A percentile compares a stretch with the other conserved stretches of the same genome.
Evolutionary conservation across 2,113 vertebrate species (phyloP).

Genomic region (Python bivittatus): DNA sequence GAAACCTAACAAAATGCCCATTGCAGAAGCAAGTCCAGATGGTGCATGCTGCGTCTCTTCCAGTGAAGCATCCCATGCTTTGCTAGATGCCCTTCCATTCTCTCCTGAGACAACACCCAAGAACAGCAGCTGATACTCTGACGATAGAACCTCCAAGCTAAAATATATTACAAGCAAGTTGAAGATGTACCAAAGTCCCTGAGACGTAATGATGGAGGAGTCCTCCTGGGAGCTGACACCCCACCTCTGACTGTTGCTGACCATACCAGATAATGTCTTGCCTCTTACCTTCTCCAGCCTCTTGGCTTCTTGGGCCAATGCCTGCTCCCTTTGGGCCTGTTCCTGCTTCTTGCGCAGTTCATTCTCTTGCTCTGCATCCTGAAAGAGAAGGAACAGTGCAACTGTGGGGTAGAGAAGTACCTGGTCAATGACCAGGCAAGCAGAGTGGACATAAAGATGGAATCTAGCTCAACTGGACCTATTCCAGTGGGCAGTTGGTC

Average conservation of each 20-base stretch:
- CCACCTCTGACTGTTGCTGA: background rate
- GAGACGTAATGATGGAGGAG: too few relatives aligned
- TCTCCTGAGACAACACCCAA: background rate
- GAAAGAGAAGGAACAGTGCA: background rate
- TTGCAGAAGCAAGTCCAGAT: background rate
- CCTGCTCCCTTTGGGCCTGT: constrained; percentile 90
- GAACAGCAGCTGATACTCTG: background rate
- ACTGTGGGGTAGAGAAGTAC: background rate
- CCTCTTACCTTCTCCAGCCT: constrained; percentile 90
- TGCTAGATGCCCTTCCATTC: background rate
- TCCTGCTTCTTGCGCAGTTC: constrained; percentile 93
- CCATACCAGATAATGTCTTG: background rate
- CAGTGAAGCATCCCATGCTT: background rate
- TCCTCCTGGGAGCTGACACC: background rate
- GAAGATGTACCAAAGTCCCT: background rate
- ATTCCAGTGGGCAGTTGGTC: background rate
- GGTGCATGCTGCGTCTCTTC: background rate
- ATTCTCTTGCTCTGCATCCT: constrained; percentile 92
- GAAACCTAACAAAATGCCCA: background rate
- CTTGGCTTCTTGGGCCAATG: constrained; percentile 94
- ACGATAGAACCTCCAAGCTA: background rate
- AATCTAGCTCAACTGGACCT: background rate
- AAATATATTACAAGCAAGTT: background rate
- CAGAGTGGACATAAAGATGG: background rate
- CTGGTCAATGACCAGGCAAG: background rate